These are phyloP conservation scores for Probaryconus sp. DNA, from an alignment of 1,140 invertebrate species.

Conservation along the genomic window DNA sequence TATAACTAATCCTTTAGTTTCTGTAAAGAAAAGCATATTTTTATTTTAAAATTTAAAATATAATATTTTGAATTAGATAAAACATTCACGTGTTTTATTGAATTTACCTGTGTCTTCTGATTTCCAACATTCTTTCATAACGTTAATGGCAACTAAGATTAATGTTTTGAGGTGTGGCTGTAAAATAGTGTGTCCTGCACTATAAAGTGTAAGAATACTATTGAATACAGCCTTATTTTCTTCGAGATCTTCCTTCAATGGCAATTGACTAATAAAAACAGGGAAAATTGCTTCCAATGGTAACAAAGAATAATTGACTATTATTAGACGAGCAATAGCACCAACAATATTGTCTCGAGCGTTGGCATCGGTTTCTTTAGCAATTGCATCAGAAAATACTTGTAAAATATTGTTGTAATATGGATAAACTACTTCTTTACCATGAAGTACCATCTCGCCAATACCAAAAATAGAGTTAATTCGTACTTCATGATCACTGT, in stretches of 20 bases:
- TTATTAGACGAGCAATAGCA: constrained; percentile 85
- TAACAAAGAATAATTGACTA: constrained; percentile 81
- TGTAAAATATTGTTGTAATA: constrained; percentile 83
- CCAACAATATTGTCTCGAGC: constrained; percentile 89
- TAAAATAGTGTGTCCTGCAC: constrained; percentile 79
- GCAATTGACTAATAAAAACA: constrained; percentile 84
- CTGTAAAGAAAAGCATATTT: constrained; percentile 69
- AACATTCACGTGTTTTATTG: constrained; percentile 74
- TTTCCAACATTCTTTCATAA: constrained; percentile 65
- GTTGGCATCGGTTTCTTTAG: constrained; percentile 81
- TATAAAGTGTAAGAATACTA: constrained; percentile 82
- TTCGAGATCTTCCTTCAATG: constrained; percentile 85
- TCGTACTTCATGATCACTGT: constrained; percentile 84
- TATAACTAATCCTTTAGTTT: constrained; percentile 74
- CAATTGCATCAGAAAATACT: constrained; percentile 81
- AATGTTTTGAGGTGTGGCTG: constrained; percentile 78
- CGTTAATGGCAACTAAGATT: constrained; percentile 78
- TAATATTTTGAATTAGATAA: neutral
- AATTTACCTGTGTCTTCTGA: constrained; percentile 79
- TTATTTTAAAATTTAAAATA: constrained; percentile 14
- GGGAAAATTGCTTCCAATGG: constrained; percentile 86
- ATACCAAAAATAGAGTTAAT: constrained; percentile 88
- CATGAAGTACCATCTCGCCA: constrained; percentile 84
- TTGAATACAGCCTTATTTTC: constrained; percentile 86
- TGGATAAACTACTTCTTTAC: constrained; percentile 80